Evolutionary conservation across 2,113 vertebrate genomes (phyloP), one percentile per base, ranked within the genome.

Genomic region (Chelonoidis abingdonii): DNA sequence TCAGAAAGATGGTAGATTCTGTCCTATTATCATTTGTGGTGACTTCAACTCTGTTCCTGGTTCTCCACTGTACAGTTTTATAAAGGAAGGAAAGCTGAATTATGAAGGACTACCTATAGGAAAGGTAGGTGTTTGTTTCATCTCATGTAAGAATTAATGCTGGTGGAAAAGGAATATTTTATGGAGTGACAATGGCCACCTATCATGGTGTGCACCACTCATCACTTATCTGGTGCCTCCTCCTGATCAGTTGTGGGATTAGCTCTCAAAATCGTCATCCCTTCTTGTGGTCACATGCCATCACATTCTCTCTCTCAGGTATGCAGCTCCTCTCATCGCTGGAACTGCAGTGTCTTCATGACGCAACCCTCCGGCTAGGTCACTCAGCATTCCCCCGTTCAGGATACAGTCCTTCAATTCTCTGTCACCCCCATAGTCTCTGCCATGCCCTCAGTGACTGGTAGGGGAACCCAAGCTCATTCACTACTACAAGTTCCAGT

Each of bases 1-100:
- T 95, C 98, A 94, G 92, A 98, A 98, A 13, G 98, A 99, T 6
- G 99, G 98, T 5, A 97, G 96, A 27, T 93, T 97, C 92, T 98
- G 97, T 90, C 99, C 99, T 0, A 96, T 99, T 16, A 80, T 99
- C 91, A 97, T 99, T 89, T 99, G 99, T 79, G 99, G 99, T 13
- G 99, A 99, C 95, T 99, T 99, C 91, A 99, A 99, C 98, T 99
- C 99, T 13, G 98, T 99, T 47, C 99, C 99, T 78, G 97, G 98
- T 85, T 99, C 99, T 92, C 99, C 99, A 0, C 86, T 99, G 53
- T 99, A 99, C 98, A 98, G 89, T 88, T 99, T 99, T 88, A 98
- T 99, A 97, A 99, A 98, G 92, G 98, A 98, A 54, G 99, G 99
- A 65, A 97, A 97, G 79, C 98, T 99, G 96, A 98, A 99, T 79